Conservation (phyloP, 2,888 invertebrate species). For the Autographa pulchrina region DNA sequence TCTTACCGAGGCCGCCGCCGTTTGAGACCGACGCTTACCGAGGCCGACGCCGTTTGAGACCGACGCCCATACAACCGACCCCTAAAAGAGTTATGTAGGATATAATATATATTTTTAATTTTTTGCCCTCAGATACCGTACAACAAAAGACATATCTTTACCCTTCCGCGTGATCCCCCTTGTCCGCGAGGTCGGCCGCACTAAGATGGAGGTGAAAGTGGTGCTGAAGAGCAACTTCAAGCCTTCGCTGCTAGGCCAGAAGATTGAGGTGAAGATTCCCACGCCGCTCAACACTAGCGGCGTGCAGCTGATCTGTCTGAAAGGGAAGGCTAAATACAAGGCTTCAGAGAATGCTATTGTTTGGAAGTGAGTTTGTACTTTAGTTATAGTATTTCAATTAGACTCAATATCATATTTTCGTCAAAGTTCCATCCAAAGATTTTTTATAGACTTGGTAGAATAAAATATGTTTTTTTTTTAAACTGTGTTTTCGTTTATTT, state of each 20-base stretch:
- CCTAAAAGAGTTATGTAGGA: too few species aligned
- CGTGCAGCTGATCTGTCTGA: conserved; percentile 99
- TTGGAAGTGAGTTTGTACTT: conserved; percentile 93
- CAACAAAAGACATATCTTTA: conserved; percentile 99
- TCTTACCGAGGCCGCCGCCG: too few species aligned
- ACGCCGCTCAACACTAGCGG: conserved; percentile 99
- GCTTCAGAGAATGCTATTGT: conserved; percentile 99
- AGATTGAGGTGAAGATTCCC: conserved; percentile 99
- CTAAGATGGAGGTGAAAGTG: conserved; percentile 99
- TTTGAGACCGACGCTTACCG: too few species aligned
- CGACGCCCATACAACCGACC: too few species aligned
- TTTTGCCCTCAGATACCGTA: conserved; percentile 94
- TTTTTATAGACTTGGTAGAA: too few species aligned
- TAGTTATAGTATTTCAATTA: too few species aligned
- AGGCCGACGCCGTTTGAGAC: too few species aligned
- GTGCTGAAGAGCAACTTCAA: conserved; percentile 99
- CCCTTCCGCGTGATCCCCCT: conserved; percentile 99
- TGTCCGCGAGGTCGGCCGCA: conserved; percentile 99
- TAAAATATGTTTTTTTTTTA: too few species aligned
- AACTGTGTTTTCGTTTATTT: too few species aligned
- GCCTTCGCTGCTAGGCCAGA: conserved; percentile 98
- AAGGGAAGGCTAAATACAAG: conserved; percentile 99
- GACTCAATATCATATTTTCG: too few species aligned
- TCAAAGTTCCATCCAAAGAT: too few species aligned
- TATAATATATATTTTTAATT: neutral